phyloP scores from a whole-genome alignment of 2,797 vertebrate genomes.

The Phoebastria nigripes region DNA sequence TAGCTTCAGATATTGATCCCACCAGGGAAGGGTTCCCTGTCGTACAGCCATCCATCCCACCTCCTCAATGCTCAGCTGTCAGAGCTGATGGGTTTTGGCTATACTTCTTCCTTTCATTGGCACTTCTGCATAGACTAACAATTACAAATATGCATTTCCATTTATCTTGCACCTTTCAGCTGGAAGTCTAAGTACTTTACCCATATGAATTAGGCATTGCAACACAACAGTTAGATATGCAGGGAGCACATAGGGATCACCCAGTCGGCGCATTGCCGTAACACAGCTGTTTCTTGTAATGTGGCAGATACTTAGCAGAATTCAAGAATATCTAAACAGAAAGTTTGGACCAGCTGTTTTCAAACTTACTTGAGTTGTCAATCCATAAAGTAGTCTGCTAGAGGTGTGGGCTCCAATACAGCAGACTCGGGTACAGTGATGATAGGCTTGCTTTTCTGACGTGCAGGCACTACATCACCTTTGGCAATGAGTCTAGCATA shows the following conservation, averaged over 20 bases:
- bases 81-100: background rate
- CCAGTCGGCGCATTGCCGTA: fast-evolving
- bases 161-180: background rate
- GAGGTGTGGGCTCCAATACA: background rate
- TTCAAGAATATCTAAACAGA: background rate
- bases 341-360: background rate
- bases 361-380: background rate
- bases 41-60: background rate
- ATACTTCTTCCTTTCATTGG: background rate
- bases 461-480: background rate
- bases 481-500: background rate
- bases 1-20: background rate
- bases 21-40: background rate
- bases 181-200: background rate
- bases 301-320: constrained; percentile 13
- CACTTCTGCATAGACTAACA: background rate
- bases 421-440: background rate
- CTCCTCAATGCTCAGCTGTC: background rate
- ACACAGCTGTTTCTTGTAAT: constrained; percentile 9
- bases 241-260: background rate
- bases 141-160: background rate
- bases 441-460: background rate
- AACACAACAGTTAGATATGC: background rate
- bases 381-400: background rate
- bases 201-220: background rate